Evolutionary conservation across 2,797 vertebrate species (phyloP).

Genomic region (Odontamblyopus rebecca): DNA sequence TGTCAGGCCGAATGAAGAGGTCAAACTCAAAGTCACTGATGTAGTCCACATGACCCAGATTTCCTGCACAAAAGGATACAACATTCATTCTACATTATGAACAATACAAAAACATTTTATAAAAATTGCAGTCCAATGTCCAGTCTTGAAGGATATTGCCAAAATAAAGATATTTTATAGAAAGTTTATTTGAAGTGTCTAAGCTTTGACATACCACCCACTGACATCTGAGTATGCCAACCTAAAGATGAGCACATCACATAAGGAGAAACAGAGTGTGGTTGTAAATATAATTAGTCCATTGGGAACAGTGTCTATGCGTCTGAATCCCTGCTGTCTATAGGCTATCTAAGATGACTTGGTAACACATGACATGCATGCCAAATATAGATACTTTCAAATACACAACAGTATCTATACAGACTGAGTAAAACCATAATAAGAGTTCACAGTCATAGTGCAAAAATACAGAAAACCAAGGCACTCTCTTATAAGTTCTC

Average conservation of each 20-base stretch:
- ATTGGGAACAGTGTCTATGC: slow-evolving; percentile 42
- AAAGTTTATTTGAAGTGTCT: not conserved
- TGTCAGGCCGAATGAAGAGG: slow-evolving; percentile 96
- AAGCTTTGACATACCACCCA: slow-evolving; percentile 4
- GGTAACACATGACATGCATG: slow-evolving; percentile 39
- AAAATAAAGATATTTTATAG: slow-evolving; percentile 3
- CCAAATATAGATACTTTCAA: slow-evolving; percentile 44
- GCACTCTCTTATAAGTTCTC: too few species aligned
- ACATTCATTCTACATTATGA: not conserved
- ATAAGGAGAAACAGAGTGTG: slow-evolving; percentile 50
- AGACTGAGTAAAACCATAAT: not conserved
- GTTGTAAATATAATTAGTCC: slow-evolving; percentile 61
- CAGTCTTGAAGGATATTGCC: not conserved
- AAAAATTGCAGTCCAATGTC: not conserved
- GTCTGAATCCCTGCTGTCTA: slow-evolving; percentile 54
- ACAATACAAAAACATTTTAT: not conserved
- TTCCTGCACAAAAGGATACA: slow-evolving; percentile 77
- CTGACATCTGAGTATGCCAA: slow-evolving; percentile 12
- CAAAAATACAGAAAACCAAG: not conserved
- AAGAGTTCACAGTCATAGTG: too few species aligned
- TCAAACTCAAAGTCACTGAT: slow-evolving; percentile 97
- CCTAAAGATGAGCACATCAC: slow-evolving; percentile 22
- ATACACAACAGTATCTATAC: not conserved
- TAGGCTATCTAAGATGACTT: slow-evolving; percentile 32
- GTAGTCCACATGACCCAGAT: slow-evolving; percentile 92